phyloP scores from a whole-genome alignment of 2,113 vertebrate genomes.

The Nycticebus coucang region DNA sequence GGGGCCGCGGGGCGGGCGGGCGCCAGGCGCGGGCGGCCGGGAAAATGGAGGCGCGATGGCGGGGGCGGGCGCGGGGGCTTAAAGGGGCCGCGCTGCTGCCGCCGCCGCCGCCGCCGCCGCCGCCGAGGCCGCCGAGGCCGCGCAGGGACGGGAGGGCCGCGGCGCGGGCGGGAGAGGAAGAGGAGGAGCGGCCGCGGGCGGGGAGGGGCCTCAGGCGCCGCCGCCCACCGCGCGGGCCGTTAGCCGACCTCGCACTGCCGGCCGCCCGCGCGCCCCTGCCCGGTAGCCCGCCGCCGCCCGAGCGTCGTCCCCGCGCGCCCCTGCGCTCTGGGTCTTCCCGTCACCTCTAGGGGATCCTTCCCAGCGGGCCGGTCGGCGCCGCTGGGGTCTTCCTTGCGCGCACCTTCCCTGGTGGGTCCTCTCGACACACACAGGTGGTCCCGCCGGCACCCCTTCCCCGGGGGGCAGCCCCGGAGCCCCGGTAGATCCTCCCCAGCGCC shows the following conservation, averaged over 20 bases:
- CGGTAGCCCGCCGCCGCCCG: too few species aligned
- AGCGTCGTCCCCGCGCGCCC: background rate
- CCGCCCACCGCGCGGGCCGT: constrained; percentile 66
- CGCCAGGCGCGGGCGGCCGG: constrained; percentile 61
- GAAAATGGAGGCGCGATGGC: constrained; percentile 79
- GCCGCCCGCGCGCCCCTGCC: background rate
- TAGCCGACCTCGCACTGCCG: constrained; percentile 14
- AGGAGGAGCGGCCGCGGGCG: constrained; percentile 68
- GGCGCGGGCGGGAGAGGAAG: constrained; percentile 77
- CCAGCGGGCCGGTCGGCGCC: background rate
- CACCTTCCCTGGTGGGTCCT: background rate
- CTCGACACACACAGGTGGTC: background rate
- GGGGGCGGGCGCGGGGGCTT: constrained; percentile 63
- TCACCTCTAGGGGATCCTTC: too few species aligned
- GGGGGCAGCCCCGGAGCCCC: background rate
- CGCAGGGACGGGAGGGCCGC: constrained; percentile 74
- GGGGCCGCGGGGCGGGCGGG: constrained; percentile 39
- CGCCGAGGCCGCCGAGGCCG: constrained; percentile 72
- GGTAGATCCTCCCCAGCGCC: background rate
- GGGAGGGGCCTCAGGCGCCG: constrained; percentile 70
- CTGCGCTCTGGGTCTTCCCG: too few species aligned
- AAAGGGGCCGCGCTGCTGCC: constrained; percentile 72
- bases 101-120: constrained; percentile 72
- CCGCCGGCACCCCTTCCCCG: too few species aligned
- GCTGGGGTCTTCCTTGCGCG: background rate